These are phyloP conservation scores for Dipodomys merriami DNA, from an alignment of 2,113 vertebrate species.

Conservation along the genomic window DNA sequence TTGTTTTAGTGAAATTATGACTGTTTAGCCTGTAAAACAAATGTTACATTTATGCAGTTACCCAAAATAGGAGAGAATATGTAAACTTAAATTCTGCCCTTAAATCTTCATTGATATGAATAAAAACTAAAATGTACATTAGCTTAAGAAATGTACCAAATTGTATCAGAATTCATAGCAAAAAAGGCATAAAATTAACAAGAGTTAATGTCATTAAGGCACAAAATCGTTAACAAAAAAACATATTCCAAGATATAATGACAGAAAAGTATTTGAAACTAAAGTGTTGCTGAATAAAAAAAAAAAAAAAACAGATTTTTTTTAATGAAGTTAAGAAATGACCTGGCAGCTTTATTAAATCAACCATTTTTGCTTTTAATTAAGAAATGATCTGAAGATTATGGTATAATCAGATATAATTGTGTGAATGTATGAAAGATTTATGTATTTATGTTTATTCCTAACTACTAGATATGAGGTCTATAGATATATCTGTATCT, in stretches of 20 bases:
- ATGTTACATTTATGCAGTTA: background rate
- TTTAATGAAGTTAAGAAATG: background rate
- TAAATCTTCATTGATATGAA: background rate
- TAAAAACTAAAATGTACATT: background rate
- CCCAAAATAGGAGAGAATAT: background rate
- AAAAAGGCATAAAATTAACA: background rate
- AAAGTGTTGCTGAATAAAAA: background rate
- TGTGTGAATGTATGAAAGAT: background rate
- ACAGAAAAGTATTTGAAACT: background rate
- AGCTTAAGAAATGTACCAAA: background rate
- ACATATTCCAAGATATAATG: background rate
- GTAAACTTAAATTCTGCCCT: background rate
- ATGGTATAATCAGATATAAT: background rate
- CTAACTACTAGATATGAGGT: too few species aligned
- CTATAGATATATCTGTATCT: too few species aligned
- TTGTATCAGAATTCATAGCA: background rate
- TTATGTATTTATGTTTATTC: too few species aligned
- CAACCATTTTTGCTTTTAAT: background rate
- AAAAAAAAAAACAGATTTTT: background rate
- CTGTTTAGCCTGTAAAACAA: background rate
- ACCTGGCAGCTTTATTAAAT: background rate
- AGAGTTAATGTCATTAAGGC: background rate
- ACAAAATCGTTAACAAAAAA: background rate
- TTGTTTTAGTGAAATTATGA: background rate
- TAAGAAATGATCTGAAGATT: background rate